Evolutionary conservation across 2,888 invertebrate species (phyloP), one percentile per base, ranked within the genome.

Genomic region (Argyresthia albistria): DNA sequence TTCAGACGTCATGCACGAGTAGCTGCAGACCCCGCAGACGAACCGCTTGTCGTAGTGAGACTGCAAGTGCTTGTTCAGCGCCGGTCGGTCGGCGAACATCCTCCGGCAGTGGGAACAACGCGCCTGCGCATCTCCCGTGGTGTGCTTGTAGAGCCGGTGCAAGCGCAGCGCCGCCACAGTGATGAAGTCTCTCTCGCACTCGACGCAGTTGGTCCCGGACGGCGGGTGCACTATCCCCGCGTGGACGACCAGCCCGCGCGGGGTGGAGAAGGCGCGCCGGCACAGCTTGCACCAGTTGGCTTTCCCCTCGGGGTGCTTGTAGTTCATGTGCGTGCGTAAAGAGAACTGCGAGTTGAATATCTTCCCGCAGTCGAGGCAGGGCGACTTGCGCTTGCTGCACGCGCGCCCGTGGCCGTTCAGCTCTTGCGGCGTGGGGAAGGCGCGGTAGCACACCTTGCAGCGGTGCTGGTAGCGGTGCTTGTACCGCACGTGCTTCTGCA

Each of bases 401-500:
- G n/a, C 35, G 4, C 58, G 52, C 15, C 61, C 57, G 55, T 80
- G 80, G 11, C 54, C 42, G n/a, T 52, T 52, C 49, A 80, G 58
- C 39, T 60, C 53, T 11, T 60, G 57, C 7, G 59, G 50, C 0
- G 70, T 66, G 16, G 63, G 55, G 56, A 79, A 80, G 6, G 69
- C 66, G 57, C 61, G 68, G 54, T 79, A 78, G 58, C 80, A 80
- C 43, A 61, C 73, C 47, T 60, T 63, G 55, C 80, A 80, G 25
- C 73, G 70, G 57, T 74, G 61, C 14, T 62, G 49, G 56, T 67
- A 70, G 14, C 63, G 65, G 58, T 80, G 80, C 74, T 73, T 79
- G 59, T 80, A 80, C 15, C 70, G 64, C 14, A 64, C 59, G 54
- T 83, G 82, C 63, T 77, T 80, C 57, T 73, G 65, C 15, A 79